phyloP scores from a whole-genome alignment of 2,113 vertebrate genomes.

The Gorsachius goisagi region DNA sequence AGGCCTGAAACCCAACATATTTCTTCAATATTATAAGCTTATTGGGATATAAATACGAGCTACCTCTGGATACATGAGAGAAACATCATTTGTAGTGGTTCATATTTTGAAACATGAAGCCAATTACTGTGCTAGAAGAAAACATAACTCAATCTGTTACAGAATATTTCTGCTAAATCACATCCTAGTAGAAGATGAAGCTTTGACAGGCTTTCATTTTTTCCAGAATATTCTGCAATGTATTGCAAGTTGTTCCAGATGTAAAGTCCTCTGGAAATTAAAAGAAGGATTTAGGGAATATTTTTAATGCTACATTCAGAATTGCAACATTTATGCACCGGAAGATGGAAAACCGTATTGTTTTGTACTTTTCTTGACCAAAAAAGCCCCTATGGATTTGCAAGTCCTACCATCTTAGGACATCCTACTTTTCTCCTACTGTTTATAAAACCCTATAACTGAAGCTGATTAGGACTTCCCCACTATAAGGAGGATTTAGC shows the following conservation, averaged over 20 bases:
- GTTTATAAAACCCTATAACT: neutral
- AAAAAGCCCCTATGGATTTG: neutral
- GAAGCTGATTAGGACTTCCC: neutral
- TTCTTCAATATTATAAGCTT: neutral
- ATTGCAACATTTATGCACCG: accelerated
- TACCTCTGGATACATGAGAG: neutral
- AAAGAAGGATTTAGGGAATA: neutral
- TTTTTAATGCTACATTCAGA: neutral
- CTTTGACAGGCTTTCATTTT: neutral
- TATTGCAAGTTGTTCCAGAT: neutral
- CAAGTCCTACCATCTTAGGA: neutral
- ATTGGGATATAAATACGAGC: slow-evolving; percentile 2
- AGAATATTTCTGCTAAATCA: neutral
- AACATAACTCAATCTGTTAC: neutral
- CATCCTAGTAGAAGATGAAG: neutral
- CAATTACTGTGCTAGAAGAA: neutral
- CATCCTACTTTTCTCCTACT: neutral
- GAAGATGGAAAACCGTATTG: accelerated
- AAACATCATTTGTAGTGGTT: neutral
- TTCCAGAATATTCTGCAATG: neutral
- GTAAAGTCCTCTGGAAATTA: neutral
- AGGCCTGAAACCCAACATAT: neutral
- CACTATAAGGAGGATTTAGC: neutral
- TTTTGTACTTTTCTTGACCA: neutral
- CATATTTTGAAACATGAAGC: neutral